Evolutionary conservation across 2,797 vertebrate genomes (phyloP).

Genomic region (Pangasius larnaudii): DNA sequence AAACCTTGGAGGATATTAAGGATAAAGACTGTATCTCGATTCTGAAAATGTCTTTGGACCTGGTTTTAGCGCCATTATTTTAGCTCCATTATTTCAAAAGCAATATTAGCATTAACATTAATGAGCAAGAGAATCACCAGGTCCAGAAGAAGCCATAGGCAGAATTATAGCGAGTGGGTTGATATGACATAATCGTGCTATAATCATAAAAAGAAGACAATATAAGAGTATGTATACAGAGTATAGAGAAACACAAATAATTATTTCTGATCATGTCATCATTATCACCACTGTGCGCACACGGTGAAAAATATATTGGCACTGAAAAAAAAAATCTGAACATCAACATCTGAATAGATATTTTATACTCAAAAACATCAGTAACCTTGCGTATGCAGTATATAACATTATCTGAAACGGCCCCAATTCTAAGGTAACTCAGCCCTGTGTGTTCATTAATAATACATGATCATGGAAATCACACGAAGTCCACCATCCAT

Average conservation of each 20-base stretch:
- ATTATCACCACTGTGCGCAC: not conserved
- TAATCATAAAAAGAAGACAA: not conserved
- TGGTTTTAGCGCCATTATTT: not conserved
- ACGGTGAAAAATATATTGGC: not conserved
- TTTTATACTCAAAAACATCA: not conserved
- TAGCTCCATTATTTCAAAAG: constrained; percentile 6
- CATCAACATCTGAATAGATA: not conserved
- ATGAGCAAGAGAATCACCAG: constrained; percentile 3
- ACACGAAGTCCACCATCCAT: constrained; percentile 46
- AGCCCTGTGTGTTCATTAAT: constrained; percentile 66
- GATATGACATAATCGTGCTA: not conserved
- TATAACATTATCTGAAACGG: constrained; percentile 28
- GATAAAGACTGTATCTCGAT: not conserved
- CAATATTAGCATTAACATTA: constrained; percentile 20
- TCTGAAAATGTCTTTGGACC: not conserved
- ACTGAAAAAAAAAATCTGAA: not conserved
- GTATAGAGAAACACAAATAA: not conserved
- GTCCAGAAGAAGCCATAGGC: not conserved
- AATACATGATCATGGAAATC: constrained; percentile 73
- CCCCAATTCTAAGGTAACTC: constrained; percentile 62
- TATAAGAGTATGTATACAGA: not conserved
- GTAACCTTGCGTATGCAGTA: not conserved
- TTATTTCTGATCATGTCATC: not conserved
- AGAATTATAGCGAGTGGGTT: not conserved
- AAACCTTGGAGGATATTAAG: not conserved